phyloP scores from a whole-genome alignment of 1,140 invertebrate genomes.

The Aphidius gifuensis region DNA sequence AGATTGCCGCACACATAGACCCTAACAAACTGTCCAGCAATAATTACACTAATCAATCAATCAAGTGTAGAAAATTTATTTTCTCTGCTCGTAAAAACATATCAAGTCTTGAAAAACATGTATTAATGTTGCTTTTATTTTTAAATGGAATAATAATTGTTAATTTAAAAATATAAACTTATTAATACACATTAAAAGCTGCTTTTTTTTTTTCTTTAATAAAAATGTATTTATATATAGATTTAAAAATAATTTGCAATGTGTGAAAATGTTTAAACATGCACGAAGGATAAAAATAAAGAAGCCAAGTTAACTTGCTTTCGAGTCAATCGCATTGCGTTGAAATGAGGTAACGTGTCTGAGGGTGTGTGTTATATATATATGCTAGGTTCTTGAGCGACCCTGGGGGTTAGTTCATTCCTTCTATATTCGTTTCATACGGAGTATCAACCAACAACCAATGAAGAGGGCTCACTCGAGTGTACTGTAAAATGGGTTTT shows the following conservation, averaged over 20 bases:
- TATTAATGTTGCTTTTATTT: no score
- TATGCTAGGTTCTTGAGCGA: no score
- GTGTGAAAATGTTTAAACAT: background rate
- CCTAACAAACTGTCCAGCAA: background rate
- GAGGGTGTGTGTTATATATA: background rate
- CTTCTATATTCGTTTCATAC: background rate
- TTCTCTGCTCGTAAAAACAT: no score
- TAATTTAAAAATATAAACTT: no score
- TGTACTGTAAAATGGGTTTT: slow-evolving; percentile 4
- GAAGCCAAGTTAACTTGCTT: background rate
- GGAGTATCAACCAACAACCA: slow-evolving; percentile 2
- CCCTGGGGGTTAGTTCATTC: background rate
- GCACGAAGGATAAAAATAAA: background rate
- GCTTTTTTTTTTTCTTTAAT: no score
- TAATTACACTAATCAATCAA: slow-evolving; percentile 11
- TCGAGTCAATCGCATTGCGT: background rate
- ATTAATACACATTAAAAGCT: no score
- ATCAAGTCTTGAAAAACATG: no score
- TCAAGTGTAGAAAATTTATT: no score
- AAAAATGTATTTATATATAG: background rate
- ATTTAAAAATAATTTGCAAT: background rate
- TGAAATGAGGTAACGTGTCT: background rate
- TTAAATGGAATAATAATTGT: no score
- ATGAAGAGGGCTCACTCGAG: slow-evolving; percentile 3
- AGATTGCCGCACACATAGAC: background rate